Evolutionary conservation across 2,113 vertebrate genomes (phyloP).

Genomic region (Piprites chloris): DNA sequence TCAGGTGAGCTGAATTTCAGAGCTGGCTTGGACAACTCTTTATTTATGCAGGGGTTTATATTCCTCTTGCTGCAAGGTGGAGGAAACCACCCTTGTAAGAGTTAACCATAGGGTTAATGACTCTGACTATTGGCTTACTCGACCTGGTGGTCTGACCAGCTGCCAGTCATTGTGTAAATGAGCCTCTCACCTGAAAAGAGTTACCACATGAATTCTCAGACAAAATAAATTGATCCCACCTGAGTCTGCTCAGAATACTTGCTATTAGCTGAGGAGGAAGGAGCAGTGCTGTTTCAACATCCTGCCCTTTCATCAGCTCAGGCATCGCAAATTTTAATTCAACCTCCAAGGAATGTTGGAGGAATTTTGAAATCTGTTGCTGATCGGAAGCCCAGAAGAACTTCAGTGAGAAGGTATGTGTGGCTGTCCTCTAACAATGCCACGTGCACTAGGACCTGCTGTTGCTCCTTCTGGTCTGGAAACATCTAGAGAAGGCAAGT

Average conservation of each 20-base stretch:
- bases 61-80: background rate
- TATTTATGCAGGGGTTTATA: background rate
- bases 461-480: background rate
- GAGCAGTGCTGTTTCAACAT: background rate
- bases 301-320: background rate
- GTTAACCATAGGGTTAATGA: background rate
- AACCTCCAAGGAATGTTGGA: background rate
- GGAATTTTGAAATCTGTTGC: background rate
- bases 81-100: background rate
- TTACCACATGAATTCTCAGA: background rate
- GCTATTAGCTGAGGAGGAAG: background rate
- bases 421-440: background rate
- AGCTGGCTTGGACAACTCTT: background rate
- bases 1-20: background rate
- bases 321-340: background rate
- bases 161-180: background rate
- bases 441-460: accelerated
- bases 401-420: background rate
- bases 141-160: background rate
- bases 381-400: background rate
- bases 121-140: background rate
- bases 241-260: accelerated
- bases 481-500: background rate
- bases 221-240: background rate
- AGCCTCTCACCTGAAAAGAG: background rate